phyloP scores from a whole-genome alignment of 2,113 vertebrate genomes.

The Hoplias malabaricus region DNA sequence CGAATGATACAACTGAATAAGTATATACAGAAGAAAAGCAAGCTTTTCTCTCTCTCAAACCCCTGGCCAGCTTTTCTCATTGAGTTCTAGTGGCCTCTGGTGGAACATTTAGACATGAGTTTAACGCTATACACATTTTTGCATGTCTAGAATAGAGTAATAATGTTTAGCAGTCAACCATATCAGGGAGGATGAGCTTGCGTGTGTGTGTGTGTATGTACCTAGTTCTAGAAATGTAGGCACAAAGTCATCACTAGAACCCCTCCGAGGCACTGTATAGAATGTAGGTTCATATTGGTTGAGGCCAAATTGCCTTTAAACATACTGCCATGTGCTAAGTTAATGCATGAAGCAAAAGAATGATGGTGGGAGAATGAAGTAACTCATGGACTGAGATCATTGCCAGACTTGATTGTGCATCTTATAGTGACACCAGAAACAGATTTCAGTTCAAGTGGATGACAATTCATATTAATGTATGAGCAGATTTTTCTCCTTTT shows the following conservation, averaged over 20 bases:
- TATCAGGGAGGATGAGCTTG: background rate
- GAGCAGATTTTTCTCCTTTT: background rate
- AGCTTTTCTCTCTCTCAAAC: background rate
- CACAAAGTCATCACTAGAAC: slow-evolving; percentile 5
- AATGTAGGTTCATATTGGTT: background rate
- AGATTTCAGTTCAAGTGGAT: background rate
- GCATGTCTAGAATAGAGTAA: background rate
- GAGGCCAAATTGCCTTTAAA: background rate
- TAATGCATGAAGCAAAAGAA: background rate
- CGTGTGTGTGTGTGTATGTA: background rate
- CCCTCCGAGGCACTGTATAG: background rate
- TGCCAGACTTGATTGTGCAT: background rate
- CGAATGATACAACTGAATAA: slow-evolving; percentile 13
- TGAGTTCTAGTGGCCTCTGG: background rate
- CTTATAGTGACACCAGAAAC: background rate
- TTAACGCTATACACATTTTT: background rate
- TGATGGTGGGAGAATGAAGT: background rate
- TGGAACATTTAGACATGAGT: background rate
- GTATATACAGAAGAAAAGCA: background rate
- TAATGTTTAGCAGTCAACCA: background rate
- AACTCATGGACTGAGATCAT: background rate
- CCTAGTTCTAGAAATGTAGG: slow-evolving; percentile 21
- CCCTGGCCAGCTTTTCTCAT: background rate
- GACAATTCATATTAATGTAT: background rate
- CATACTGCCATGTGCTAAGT: background rate